Percentiles rank a stretch among this genome's conserved stretches.
phyloP scores from a whole-genome alignment of 2,113 vertebrate species.

The Tachuris rubrigastra region DNA sequence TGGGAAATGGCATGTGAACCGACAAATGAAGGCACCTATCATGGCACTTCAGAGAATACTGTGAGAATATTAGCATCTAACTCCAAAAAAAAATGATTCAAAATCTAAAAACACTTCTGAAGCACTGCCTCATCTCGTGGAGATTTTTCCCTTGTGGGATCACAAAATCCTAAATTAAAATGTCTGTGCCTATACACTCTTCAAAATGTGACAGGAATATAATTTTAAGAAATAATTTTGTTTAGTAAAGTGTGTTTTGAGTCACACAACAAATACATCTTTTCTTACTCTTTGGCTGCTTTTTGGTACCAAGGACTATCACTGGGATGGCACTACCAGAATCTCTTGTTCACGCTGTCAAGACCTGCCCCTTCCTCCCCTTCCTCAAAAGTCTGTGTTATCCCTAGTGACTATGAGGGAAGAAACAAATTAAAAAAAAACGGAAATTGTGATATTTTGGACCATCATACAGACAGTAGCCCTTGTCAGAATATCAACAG shows the following conservation, averaged over 20 bases:
- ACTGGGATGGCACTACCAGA: not conserved
- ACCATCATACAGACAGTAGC: not conserved
- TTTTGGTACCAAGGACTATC: not conserved
- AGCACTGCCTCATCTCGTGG: not conserved
- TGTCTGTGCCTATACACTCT: not conserved
- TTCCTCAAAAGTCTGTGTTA: not conserved
- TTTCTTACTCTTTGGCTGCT: not conserved
- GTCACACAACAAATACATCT: not conserved
- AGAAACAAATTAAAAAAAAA: not conserved
- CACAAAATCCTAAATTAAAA: not conserved
- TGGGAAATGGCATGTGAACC: not conserved
- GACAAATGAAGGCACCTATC: not conserved
- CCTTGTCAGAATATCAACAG: not conserved
- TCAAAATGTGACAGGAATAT: not conserved
- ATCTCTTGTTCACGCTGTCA: not conserved
- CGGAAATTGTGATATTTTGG: not conserved
- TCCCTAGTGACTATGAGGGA: not conserved
- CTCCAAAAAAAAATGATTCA: not conserved
- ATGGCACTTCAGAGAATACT: not conserved
- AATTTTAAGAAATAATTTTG: not conserved
- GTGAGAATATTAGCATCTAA: not conserved
- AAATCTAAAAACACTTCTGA: not conserved
- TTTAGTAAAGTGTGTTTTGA: not conserved
- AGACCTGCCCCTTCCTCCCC: not conserved
- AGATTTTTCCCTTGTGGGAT: not conserved